Evolutionary conservation across 2,888 invertebrate species (phyloP).

Genomic region (Drosophila diplacantha): DNA sequence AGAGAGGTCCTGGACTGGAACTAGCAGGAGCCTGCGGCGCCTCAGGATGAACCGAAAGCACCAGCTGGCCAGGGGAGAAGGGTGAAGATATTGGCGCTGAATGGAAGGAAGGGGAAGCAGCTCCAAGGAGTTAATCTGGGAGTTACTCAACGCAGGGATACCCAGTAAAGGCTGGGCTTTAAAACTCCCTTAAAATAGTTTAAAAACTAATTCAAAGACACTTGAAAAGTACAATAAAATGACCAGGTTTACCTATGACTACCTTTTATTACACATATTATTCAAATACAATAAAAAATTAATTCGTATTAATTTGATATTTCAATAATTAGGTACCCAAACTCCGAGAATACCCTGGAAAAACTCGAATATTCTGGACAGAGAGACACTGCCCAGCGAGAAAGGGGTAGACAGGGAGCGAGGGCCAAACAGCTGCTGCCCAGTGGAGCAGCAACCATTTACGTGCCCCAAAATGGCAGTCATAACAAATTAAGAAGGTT

Average conservation of each 20-base stretch:
- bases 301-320: no score
- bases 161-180: not conserved
- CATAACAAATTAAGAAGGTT: slow-evolving; percentile 72
- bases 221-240: not conserved
- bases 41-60: slow-evolving; percentile 15
- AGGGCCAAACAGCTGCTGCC: slow-evolving; percentile 27
- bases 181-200: not conserved
- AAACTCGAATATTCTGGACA: not conserved
- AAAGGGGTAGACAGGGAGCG: not conserved
- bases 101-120: not conserved
- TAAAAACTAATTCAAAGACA: not conserved
- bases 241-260: no score
- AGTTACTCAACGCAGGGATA: not conserved
- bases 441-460: slow-evolving; percentile 48
- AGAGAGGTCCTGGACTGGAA: slow-evolving; percentile 3
- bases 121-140: slow-evolving; percentile 1
- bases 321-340: not conserved
- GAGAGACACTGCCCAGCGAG: no score
- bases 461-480: slow-evolving; percentile 62
- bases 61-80: slow-evolving; percentile 13
- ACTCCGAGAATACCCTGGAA: not conserved
- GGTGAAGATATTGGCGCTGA: not conserved
- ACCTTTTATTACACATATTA: no score
- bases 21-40: slow-evolving; percentile 4
- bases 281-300: no score